Conservation (phyloP, 2,113 vertebrate species). For the Pomatorhinus ruficollis region DNA sequence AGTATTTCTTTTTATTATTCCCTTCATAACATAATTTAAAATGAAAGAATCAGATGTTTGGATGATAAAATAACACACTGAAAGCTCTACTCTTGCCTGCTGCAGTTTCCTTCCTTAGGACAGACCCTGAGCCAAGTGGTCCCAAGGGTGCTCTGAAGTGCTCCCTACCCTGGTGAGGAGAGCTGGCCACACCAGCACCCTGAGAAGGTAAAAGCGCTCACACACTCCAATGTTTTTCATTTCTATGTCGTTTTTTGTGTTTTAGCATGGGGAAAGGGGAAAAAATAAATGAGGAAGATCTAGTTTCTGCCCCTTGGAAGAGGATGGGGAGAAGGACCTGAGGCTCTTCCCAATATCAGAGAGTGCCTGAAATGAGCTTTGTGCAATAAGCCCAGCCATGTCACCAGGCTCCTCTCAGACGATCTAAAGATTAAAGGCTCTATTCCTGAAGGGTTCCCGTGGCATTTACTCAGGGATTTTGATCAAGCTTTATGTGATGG, state of each 20-base stretch:
- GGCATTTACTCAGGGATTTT: constrained; percentile 71
- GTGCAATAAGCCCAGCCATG: constrained; percentile 64
- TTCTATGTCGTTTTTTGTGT: background rate
- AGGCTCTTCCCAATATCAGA: background rate
- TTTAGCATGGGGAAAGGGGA: background rate
- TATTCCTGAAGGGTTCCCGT: constrained; percentile 66
- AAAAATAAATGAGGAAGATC: background rate
- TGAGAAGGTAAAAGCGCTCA: fast-evolving
- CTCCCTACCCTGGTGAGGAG: background rate
- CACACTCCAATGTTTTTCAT: fast-evolving
- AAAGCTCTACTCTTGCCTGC: fast-evolving
- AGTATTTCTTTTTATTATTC: background rate
- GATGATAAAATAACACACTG: background rate
- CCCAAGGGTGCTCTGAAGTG: background rate
- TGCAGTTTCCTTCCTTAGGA: background rate
- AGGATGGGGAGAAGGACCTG: background rate
- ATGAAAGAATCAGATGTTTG: background rate
- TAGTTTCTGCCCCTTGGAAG: background rate
- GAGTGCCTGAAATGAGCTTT: constrained; percentile 34
- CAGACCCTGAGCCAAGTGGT: background rate
- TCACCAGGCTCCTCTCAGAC: constrained; percentile 57
- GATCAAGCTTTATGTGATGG: constrained; percentile 58
- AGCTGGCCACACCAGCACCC: background rate
- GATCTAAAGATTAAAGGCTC: constrained; percentile 62
- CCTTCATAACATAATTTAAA: background rate